Conservation (phyloP, 2,888 invertebrate genomes). For the Bhutanitis thaidina region DNA sequence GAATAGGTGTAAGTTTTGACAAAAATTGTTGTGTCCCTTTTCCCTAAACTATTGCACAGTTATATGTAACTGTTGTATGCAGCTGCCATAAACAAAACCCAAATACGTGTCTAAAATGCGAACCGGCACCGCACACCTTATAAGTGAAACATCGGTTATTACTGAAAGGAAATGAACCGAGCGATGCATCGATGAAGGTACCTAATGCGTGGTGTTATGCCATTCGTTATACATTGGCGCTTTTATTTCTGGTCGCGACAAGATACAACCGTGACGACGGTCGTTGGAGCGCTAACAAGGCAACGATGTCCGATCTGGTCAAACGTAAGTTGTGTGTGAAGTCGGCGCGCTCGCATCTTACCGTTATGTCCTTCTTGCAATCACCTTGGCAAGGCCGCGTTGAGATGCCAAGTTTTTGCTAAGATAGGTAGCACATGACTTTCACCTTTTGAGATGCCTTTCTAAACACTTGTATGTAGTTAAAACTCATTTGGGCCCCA, state of each 20-base stretch:
- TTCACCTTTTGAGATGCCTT: slow-evolving; percentile 75
- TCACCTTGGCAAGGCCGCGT: slow-evolving; percentile 78
- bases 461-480: slow-evolving; percentile 55
- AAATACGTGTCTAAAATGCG: slow-evolving; percentile 60
- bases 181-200: slow-evolving; percentile 42
- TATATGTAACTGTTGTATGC: slow-evolving; percentile 40
- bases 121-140: slow-evolving; percentile 48
- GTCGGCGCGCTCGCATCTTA: slow-evolving; percentile 47
- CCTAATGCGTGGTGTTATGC: slow-evolving; percentile 25
- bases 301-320: slow-evolving; percentile 40
- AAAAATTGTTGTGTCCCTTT: slow-evolving; percentile 22
- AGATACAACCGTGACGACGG: slow-evolving; percentile 26
- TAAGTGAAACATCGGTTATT: slow-evolving; percentile 47
- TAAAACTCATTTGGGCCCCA: slow-evolving; percentile 8
- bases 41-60: slow-evolving; percentile 49
- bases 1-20: neutral
- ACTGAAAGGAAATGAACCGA: slow-evolving; percentile 64
- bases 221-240: slow-evolving; percentile 33
- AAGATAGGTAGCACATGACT: slow-evolving; percentile 73
- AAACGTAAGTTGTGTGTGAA: slow-evolving; percentile 35
- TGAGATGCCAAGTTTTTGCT: slow-evolving; percentile 76
- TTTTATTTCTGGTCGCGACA: slow-evolving; percentile 28
- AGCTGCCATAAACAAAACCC: slow-evolving; percentile 42
- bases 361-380: slow-evolving; percentile 76
- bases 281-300: slow-evolving; percentile 40